A percentile compares a stretch with the other conserved stretches of the same genome.
phyloP scores from a whole-genome alignment of 2,113 vertebrate genomes.

The Bettongia penicillata region DNA sequence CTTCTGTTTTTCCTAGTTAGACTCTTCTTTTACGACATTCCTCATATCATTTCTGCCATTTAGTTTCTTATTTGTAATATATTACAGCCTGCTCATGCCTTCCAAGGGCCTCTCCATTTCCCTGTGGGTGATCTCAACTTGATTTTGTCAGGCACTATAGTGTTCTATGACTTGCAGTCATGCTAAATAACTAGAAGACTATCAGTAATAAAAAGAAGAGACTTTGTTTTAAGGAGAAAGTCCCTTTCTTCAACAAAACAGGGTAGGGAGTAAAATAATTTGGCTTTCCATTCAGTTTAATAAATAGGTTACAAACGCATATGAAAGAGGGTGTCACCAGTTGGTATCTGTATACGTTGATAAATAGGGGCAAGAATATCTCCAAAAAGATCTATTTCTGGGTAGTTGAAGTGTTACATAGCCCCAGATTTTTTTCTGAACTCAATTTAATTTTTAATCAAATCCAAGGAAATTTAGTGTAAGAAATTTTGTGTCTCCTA shows the following conservation, averaged over 20 bases:
- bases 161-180: background rate
- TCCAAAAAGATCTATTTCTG: slow-evolving; percentile 10
- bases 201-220: background rate
- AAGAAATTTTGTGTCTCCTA: background rate
- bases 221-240: background rate
- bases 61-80: background rate
- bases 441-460: background rate
- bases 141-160: background rate
- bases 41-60: background rate
- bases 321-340: background rate
- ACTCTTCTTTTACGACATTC: background rate
- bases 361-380: background rate
- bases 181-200: background rate
- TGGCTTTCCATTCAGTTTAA: slow-evolving; percentile 33
- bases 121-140: background rate
- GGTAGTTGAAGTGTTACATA: slow-evolving; percentile 26
- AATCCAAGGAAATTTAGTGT: slow-evolving; percentile 2
- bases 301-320: slow-evolving; percentile 50
- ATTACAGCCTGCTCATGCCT: background rate
- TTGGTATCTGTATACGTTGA: background rate
- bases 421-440: background rate
- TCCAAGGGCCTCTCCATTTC: background rate
- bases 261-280: slow-evolving; percentile 34
- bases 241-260: slow-evolving; percentile 42
- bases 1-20: background rate